Base-by-base conservation (phyloP, 2,113 vertebrate genomes). In the Thunnus thynnus region DNA sequence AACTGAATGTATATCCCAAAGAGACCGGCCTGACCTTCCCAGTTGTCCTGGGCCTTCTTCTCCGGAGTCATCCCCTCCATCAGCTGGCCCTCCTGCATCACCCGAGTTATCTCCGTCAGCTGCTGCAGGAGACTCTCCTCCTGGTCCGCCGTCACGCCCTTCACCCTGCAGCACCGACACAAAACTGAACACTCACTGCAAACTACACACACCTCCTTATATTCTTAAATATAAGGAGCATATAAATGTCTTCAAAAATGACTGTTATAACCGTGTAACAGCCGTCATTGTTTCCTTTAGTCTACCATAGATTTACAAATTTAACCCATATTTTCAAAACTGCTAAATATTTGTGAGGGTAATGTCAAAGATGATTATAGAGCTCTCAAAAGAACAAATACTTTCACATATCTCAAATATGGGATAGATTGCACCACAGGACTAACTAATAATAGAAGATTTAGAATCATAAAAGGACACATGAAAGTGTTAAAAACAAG, bases 91-190 rank as follows among this genome's bases (percentile, higher is more conserved):
- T 97, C 97, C 91, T 97, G 97, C 97, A 99, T 99, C 83, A 96
- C 96, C n/a, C 96, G 95, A 1, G 97, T 98, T 79, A 99, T 99
- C 94, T 98, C 98, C 58, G 96, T 94, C 84, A 99, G 96, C 83
- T 98, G 97, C 82, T 95, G 95, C 78, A 99, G 96, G 71, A 99
- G 88, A 32, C 73, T 96, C 91, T 97, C 96, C 91, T 99, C 98
- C 88, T 99, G 97, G 64, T 97, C 96, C 30, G 94, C 94, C 57
- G 94, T 96, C 87, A 96, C 96, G 14, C 95, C 95, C 78, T 92
- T 94, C 63, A 88, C 73, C 86, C 95, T 97, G 93, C 36, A 66
- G 17, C 56, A 70, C 57, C 32, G 1, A 27, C 16, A 44, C 0
- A 41, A n/a, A 52, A 30, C 14, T 2, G 0, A 18, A 27, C 36